Percentiles rank a stretch among this genome's conserved stretches.
Conservation (phyloP, 1,140 invertebrate genomes). For the Himalopsyche phryganea region DNA sequence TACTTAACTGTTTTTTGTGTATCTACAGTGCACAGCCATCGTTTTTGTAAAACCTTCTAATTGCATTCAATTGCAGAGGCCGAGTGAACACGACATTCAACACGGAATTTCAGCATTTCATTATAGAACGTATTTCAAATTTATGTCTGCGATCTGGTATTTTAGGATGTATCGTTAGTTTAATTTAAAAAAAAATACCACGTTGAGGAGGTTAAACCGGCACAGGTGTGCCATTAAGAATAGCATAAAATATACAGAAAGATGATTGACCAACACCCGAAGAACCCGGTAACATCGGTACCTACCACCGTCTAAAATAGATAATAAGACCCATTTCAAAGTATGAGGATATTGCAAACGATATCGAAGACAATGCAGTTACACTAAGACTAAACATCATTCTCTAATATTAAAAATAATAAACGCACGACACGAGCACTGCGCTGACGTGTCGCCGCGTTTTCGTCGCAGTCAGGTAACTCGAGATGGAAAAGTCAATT, state of each 20-base stretch:
- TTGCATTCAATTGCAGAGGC: neutral
- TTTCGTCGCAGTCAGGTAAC: conserved; percentile 9
- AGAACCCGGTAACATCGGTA: conserved; percentile 6
- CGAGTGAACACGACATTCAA: conserved; percentile 7
- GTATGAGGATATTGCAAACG: neutral
- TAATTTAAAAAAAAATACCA: too few relatives aligned
- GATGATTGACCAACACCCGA: conserved; percentile 14
- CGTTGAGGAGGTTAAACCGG: too few relatives aligned
- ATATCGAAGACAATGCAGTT: neutral
- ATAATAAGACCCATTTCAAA: neutral
- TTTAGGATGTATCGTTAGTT: too few relatives aligned
- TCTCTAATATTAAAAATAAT: conserved; percentile 8
- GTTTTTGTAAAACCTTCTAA: neutral
- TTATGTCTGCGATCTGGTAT: too few relatives aligned
- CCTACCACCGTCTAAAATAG: conserved; percentile 7
- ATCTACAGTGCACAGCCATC: conserved; percentile 7
- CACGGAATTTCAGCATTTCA: neutral
- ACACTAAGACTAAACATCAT: conserved; percentile 10
- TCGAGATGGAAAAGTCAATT: neutral
- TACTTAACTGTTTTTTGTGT: neutral
- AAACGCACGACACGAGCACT: neutral
- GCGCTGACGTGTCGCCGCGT: neutral
- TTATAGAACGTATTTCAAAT: too few relatives aligned
- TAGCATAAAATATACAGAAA: conserved; percentile 2
- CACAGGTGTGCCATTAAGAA: too few relatives aligned